These are phyloP conservation scores for Falco novaeseelandiae DNA, from an alignment of 2,797 vertebrate genomes.

Conservation along the genomic window DNA sequence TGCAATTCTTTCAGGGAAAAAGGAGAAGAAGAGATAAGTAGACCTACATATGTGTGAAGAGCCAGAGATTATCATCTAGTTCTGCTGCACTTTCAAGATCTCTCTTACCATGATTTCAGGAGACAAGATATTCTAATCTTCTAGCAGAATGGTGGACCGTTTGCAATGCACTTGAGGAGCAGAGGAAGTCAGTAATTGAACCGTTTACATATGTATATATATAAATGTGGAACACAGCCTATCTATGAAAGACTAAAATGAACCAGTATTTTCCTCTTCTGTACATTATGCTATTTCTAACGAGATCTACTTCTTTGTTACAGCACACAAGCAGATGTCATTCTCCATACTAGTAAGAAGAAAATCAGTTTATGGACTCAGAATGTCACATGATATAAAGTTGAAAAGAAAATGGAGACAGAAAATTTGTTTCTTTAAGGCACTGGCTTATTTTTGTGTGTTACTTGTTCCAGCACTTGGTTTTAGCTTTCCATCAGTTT, in stretches of 20 bases:
- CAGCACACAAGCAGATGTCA: background rate
- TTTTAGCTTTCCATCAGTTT: background rate
- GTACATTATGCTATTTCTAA: background rate
- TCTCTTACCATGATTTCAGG: background rate
- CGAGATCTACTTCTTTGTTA: background rate
- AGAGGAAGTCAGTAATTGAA: background rate
- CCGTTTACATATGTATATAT: background rate
- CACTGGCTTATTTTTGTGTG: background rate
- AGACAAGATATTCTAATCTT: background rate
- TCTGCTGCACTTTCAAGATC: background rate
- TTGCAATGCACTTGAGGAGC: background rate
- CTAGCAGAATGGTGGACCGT: background rate
- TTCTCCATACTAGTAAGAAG: background rate
- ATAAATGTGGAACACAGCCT: background rate
- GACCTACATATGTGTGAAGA: background rate
- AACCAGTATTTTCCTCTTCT: background rate
- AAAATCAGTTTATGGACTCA: background rate
- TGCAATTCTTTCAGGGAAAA: background rate
- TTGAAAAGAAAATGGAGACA: background rate
- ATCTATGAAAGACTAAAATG: background rate
- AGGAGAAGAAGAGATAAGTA: background rate
- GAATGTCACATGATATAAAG: background rate
- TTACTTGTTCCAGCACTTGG: background rate
- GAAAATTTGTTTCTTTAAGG: background rate
- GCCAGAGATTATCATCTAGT: background rate